phyloP scores from a whole-genome alignment of 2,797 vertebrate genomes.

The Bufotes viridis region DNA sequence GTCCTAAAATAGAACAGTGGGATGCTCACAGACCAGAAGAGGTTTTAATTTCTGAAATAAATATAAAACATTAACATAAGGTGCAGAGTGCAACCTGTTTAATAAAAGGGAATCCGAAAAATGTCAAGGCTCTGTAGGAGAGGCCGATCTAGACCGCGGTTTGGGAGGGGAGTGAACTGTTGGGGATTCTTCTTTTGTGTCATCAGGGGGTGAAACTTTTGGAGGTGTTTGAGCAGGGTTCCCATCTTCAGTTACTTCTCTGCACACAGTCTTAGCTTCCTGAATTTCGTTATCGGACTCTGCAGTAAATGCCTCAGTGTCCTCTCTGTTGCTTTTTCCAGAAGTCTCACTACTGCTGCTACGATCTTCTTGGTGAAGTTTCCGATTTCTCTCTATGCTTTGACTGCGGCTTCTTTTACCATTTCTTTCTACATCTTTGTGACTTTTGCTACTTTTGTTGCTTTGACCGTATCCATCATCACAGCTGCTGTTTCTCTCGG shows the following conservation, averaged over 20 bases:
- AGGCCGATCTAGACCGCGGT: constrained; percentile 18
- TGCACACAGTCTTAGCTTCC: constrained; percentile 2
- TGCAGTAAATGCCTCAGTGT: constrained; percentile 66
- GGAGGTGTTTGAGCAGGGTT: not conserved
- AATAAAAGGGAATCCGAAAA: not conserved
- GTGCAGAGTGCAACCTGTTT: not conserved
- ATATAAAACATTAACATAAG: constrained; percentile 56
- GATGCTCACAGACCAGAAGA: constrained; percentile 27
- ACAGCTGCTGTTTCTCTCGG: constrained; percentile 80
- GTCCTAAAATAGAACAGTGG: not conserved
- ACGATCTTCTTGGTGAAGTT: constrained; percentile 76
- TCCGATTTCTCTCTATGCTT: constrained; percentile 64
- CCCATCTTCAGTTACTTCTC: not conserved
- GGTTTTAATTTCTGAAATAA: constrained; percentile 46
- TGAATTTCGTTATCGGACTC: constrained; percentile 61
- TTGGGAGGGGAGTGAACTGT: constrained; percentile 6
- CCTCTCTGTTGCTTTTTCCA: constrained; percentile 76
- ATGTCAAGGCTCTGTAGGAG: constrained; percentile 27
- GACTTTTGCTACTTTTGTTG: constrained; percentile 74
- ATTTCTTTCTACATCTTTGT: constrained; percentile 76
- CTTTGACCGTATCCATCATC: constrained; percentile 69
- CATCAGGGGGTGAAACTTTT: not conserved
- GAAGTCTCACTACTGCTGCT: constrained; percentile 75
- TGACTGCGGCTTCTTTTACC: constrained; percentile 74
- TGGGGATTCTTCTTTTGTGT: constrained; percentile 22